Conservation (phyloP, 1,140 invertebrate species). For the Eulimnadia texana region DNA sequence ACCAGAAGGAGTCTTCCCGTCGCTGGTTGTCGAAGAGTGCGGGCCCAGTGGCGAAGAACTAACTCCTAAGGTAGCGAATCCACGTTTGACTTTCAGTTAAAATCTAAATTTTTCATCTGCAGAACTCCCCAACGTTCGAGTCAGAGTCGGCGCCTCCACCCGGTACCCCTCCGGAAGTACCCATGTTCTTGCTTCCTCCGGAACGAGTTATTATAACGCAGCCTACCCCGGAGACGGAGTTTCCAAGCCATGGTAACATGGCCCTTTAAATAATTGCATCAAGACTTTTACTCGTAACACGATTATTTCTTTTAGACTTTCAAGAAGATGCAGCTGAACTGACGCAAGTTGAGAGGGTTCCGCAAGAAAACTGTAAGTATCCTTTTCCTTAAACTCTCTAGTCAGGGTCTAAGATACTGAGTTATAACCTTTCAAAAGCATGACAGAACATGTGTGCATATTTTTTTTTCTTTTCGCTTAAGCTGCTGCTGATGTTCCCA, state of each 20-base stretch:
- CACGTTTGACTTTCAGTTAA: neutral
- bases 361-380: no score
- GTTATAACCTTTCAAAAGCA: no score
- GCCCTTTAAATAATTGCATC: no score
- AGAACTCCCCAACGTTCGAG: slow-evolving; percentile 32
- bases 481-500: no score
- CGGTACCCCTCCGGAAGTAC: slow-evolving; percentile 65
- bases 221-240: slow-evolving; percentile 35
- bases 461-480: no score
- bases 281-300: neutral
- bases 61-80: slow-evolving; percentile 32
- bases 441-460: no score
- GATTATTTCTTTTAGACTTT: neutral
- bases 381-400: no score
- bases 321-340: neutral
- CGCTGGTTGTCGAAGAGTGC: slow-evolving; percentile 84
- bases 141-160: slow-evolving; percentile 60
- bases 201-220: slow-evolving; percentile 40
- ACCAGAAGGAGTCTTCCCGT: slow-evolving; percentile 72
- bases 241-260: slow-evolving; percentile 13
- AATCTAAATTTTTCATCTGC: neutral
- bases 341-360: neutral
- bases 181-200: slow-evolving; percentile 41
- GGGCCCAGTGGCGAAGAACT: slow-evolving; percentile 54
- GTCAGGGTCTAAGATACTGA: no score